These are phyloP conservation scores for Aurelia aurita complex sp. Pacific DNA, from an alignment of 30 jellyfish, hydroid and myxozoan species.

Conservation along the genomic window DNA sequence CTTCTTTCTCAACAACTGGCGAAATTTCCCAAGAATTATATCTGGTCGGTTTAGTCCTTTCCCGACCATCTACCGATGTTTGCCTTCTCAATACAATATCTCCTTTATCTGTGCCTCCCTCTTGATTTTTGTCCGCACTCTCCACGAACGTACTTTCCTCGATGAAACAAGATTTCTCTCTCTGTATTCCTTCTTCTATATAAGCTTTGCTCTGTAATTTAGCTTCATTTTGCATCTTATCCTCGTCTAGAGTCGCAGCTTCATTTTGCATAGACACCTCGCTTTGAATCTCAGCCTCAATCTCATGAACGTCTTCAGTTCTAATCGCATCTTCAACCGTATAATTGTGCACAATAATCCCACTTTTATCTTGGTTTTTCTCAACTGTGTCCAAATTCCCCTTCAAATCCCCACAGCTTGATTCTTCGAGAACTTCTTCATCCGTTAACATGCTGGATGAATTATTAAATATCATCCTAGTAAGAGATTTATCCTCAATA, in stretches of 20 bases:
- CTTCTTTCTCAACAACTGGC: conserved; percentile 41
- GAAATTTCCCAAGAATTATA: conserved; percentile 47
- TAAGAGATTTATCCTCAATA: not conserved
- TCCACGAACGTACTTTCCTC: too few relatives aligned
- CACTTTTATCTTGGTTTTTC: not conserved
- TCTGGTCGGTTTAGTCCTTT: conserved; percentile 8
- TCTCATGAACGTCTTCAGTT: not conserved
- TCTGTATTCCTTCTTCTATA: too few relatives aligned
- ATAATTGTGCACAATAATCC: not conserved
- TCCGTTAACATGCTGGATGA: conserved; percentile 1
- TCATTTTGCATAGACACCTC: not conserved
- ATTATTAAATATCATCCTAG: not conserved
- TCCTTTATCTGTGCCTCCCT: too few relatives aligned
- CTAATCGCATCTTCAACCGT: not conserved
- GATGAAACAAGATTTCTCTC: too few relatives aligned
- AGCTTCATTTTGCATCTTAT: too few relatives aligned
- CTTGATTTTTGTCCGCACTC: too few relatives aligned
- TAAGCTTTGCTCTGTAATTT: too few relatives aligned
- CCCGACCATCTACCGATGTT: not conserved
- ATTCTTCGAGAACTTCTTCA: not conserved
- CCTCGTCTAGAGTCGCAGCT: not conserved
- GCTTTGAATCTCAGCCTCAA: not conserved
- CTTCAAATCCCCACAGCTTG: not conserved
- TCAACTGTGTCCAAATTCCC: not conserved
- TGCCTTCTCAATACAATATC: too few relatives aligned